Base-by-base conservation (phyloP, 1,140 invertebrate genomes). In the Saccostrea glomerata region DNA sequence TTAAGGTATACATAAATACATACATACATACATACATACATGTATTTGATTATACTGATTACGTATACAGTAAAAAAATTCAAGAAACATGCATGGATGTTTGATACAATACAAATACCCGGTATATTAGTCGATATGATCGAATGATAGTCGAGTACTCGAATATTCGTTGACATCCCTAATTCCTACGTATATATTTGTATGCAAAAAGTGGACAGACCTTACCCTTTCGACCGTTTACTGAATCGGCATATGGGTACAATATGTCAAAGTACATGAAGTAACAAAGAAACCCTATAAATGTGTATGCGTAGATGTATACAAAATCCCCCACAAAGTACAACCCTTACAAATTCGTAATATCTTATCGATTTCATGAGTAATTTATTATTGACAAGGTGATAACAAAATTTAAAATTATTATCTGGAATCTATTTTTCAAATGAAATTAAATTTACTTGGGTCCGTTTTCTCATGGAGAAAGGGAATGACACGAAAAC, bases 401-500 rank as follows among this genome's bases (percentile, higher is more conserved):
- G 70, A 77, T 77, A 36, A 77, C 30, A 25, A 77, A 30, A 77
- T 36, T 77, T 17, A 77, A 77, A 77, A 77, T 77, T 77, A 77
- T 77, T 30, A 77, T 77, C 70, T 4, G 25, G 30, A 77, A 77
- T 77, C 70, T 77, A 77, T 77, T 77, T 77, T 77, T 77, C 70
- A 25, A 77, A 77, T 77, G 70, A 77, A 77, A 77, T 77, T 77
- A 77, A 77, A 77, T 77, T 77, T 77, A 77, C 70, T 15, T 77
- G 70, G 23, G 70, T 77, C 70, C 70, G 30, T 77, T 77, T 77
- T 77, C 25, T 36, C 25, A 30, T 77, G 11, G 23, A 15, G 70
- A 77, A 77, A 25, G 25, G 2, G 70, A 36, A 25, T 25, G 70
- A 77, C 70, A 77, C 25, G 7, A 30, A 25, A 77, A 30, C 60